Evolutionary conservation across 2,797 vertebrate species (phyloP).

Genomic region (Gymnothorax reevesii): DNA sequence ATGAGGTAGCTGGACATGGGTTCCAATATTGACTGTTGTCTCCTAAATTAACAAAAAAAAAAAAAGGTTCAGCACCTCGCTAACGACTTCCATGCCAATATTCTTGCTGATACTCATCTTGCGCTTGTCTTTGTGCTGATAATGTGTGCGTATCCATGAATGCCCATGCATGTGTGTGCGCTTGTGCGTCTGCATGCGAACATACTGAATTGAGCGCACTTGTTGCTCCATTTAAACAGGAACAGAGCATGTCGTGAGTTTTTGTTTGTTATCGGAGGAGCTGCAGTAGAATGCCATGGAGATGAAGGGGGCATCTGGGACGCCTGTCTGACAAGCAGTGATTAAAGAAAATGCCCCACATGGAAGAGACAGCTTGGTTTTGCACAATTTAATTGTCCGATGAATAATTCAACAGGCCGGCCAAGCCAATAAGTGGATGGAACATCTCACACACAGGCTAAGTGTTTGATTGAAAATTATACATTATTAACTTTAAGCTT

Average conservation of each 20-base stretch:
- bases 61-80: no score
- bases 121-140: neutral
- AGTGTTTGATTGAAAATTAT: conserved; percentile 26
- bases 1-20: neutral
- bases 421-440: conserved; percentile 11
- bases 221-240: neutral
- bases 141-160: neutral
- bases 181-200: neutral
- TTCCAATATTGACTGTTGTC: neutral
- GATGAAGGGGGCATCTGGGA: neutral
- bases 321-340: conserved; percentile 5
- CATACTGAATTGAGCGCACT: neutral
- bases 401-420: conserved; percentile 12
- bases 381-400: neutral
- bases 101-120: neutral
- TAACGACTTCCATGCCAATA: no score
- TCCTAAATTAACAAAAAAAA: neutral
- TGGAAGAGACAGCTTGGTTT: neutral
- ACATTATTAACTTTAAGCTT: conserved; percentile 37
- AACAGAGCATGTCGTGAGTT: neutral
- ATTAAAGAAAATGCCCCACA: conserved; percentile 15
- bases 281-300: neutral
- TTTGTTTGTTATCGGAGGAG: neutral
- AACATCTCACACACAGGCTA: conserved; percentile 15
- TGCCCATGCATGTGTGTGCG: neutral